Evolutionary conservation across 2,888 invertebrate genomes (phyloP).

Genomic region (Furcula furcula): DNA sequence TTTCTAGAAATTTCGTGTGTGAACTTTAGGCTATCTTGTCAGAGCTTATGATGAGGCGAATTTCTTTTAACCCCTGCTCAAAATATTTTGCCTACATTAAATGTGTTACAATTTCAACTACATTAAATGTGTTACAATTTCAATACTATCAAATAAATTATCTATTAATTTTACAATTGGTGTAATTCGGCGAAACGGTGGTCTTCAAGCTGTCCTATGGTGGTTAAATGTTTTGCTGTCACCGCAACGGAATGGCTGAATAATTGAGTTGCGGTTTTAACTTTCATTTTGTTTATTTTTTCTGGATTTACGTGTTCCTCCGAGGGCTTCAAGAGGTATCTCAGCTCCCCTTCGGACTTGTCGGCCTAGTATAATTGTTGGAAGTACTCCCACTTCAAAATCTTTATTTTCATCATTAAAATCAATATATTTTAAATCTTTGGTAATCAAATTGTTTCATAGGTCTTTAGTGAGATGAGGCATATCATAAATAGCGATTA

Average conservation of each 20-base stretch:
- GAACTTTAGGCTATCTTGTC: too few species aligned
- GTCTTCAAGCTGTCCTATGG: conserved; percentile 5
- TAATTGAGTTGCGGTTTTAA: conserved; percentile 28
- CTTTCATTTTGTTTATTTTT: conserved; percentile 33
- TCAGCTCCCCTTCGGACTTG: conserved; percentile 22
- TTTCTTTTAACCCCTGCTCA: too few species aligned
- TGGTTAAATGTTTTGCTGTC: conserved; percentile 15
- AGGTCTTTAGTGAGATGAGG: conserved; percentile 7
- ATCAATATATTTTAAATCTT: conserved; percentile 5
- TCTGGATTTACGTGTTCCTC: conserved; percentile 25
- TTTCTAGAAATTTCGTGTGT: too few species aligned
- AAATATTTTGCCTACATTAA: too few species aligned
- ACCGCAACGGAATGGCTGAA: conserved; percentile 35
- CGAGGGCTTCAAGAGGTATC: conserved; percentile 22
- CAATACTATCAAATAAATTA: conserved; percentile 11
- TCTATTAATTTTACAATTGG: conserved; percentile 1
- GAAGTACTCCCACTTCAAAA: conserved; percentile 16
- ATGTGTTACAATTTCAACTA: too few species aligned
- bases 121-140: too few species aligned
- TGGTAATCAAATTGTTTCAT: conserved; percentile 5
- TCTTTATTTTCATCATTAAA: not conserved
- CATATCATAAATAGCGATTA: conserved; percentile 6
- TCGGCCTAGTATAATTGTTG: conserved; percentile 22
- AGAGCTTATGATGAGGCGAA: too few species aligned
- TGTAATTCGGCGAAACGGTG: conserved; percentile 3